phyloP scores from a whole-genome alignment of 2,888 invertebrate genomes.

The Phortica okadai region DNA sequence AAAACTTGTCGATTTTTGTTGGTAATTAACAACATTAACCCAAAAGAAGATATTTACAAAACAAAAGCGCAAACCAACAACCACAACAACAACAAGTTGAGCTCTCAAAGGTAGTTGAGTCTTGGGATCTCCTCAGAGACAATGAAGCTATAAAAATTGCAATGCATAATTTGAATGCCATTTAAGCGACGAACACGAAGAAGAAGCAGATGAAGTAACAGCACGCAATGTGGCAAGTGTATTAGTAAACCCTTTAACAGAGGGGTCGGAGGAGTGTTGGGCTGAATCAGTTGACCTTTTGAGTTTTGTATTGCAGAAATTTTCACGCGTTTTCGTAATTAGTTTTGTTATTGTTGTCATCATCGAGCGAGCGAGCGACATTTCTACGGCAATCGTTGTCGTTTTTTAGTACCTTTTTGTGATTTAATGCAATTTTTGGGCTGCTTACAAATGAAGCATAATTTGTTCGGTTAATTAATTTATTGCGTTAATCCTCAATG shows the following conservation, averaged over 20 bases:
- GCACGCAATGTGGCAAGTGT: constrained; percentile 28
- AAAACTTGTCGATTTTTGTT: neutral
- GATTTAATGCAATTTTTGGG: too few species aligned
- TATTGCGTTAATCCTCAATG: too few species aligned
- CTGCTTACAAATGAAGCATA: too few species aligned
- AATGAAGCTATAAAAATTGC: constrained; percentile 72
- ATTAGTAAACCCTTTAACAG: neutral
- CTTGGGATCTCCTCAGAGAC: constrained; percentile 43
- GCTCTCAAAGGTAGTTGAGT: neutral
- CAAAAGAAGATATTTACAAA: neutral
- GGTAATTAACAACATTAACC: neutral
- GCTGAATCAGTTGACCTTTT: neutral
- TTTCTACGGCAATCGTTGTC: neutral
- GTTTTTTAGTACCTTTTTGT: neutral
- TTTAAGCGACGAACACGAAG: neutral
- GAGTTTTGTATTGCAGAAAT: neutral
- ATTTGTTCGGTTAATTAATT: too few species aligned
- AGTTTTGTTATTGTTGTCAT: constrained; percentile 11
- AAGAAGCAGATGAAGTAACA: constrained; percentile 13
- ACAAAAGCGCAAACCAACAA: neutral
- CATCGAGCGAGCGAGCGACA: too few species aligned
- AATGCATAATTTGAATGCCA: constrained; percentile 64
- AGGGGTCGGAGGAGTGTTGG: neutral
- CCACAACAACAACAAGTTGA: neutral
- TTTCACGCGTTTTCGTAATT: constrained; percentile 23